Conservation (phyloP, 2,113 vertebrate genomes). For the Hippocampus zosterae region DNA sequence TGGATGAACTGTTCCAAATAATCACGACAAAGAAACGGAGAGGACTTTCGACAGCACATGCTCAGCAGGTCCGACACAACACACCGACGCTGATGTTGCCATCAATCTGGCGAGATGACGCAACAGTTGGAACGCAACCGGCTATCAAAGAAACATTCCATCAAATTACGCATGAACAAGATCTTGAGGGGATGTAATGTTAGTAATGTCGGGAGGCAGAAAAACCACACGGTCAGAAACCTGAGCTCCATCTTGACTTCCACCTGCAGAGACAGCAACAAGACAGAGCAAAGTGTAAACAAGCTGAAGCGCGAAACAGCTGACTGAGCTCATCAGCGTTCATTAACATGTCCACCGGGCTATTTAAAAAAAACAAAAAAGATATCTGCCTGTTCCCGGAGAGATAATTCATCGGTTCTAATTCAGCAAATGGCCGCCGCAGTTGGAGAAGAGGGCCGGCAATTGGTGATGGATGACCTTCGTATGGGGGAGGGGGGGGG, state of each 20-base stretch:
- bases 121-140: neutral
- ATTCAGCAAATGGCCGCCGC: slow-evolving; percentile 53
- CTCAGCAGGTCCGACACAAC: neutral
- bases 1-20: neutral
- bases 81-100: neutral
- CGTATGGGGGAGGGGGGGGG: neutral
- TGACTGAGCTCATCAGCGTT: slow-evolving; percentile 50
- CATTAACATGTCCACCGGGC: slow-evolving; percentile 54
- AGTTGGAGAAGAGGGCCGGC: slow-evolving; percentile 18
- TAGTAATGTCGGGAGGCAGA: slow-evolving; percentile 10
- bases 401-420: slow-evolving; percentile 60
- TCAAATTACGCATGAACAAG: slow-evolving; percentile 20
- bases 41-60: neutral
- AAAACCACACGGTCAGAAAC: slow-evolving; percentile 69
- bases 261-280: slow-evolving; percentile 78
- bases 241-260: slow-evolving; percentile 85
- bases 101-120: slow-evolving; percentile 1
- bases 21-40: neutral
- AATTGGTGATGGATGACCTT: slow-evolving; percentile 42
- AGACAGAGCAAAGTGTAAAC: neutral
- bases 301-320: neutral
- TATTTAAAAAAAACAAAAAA: slow-evolving; percentile 7
- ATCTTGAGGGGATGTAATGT: slow-evolving; percentile 7
- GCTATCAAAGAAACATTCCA: slow-evolving; percentile 17
- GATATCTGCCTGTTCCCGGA: slow-evolving; percentile 45